Evolutionary conservation across 64 coral and sea anemone species (phyloP), one percentile per base, ranked within the genome.

Genomic region (Dendronephthya gigantea): DNA sequence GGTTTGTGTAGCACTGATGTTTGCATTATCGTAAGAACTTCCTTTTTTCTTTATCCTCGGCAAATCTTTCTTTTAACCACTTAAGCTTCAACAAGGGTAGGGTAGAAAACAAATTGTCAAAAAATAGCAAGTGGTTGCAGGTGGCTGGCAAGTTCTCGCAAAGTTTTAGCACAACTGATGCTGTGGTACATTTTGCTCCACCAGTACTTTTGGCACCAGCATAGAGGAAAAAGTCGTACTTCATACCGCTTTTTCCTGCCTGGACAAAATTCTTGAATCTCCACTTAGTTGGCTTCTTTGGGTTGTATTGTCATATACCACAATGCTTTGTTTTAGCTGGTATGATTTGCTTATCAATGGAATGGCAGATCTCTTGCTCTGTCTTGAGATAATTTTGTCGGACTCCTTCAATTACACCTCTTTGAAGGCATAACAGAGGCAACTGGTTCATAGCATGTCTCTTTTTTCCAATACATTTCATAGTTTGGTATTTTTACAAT

Each of bases 271-370:
- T 70, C 66, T 70, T 70, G 30, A 70, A 70, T 17, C 66, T 9
- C 66, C 66, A 70, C 66, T 70, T 70, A n/a, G 19, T 25, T 9
- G 66, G 66, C 30, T 70, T 70, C 66, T 22, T 70, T 22, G 66
- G 30, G 30, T 70, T 70, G 30, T 70, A 70, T 70, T 70, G 66
- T 9, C 66, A n/a, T 17, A 70, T 70, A 50, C 30, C 30, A 9
- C 19, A 15, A 70, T 70, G 27, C 27, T 70, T 70, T 10, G 66
- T 70, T 70, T 70, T 70, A 25, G 66, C 19, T 9, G 66, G 66
- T 25, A 70, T 70, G 30, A 70, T 70, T 31, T 70, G 66, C 66
- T 70, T n/a, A 70, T 70, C 66, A 70, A 70, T 70, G 19, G 66
- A 70, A n/a, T 70, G 66, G 30, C 19, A 70, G 19, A 70, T 25